These are phyloP conservation scores for Vulpes ferrilata DNA, from an alignment of 2,113 vertebrate species.

Conservation along the genomic window DNA sequence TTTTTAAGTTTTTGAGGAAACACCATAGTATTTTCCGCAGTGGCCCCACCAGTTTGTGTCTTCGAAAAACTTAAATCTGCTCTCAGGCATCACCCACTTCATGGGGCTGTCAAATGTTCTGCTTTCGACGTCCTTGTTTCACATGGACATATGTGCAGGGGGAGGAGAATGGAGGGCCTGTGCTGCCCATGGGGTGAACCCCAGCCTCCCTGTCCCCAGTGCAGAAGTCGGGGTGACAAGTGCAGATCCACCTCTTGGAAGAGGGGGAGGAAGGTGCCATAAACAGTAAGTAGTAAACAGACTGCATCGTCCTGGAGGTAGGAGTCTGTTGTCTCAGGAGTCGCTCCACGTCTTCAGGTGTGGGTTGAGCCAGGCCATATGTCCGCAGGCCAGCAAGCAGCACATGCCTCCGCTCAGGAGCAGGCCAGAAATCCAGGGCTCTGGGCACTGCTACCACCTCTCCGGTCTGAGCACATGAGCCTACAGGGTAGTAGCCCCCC, in stretches of 20 bases:
- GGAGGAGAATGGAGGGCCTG: not conserved
- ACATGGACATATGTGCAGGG: rapidly evolving
- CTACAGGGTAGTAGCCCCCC: rapidly evolving
- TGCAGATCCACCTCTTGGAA: not conserved
- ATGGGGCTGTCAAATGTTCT: too few relatives aligned
- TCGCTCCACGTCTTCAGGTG: rapidly evolving
- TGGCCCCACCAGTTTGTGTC: not conserved
- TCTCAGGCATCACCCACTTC: not conserved
- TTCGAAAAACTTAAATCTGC: not conserved
- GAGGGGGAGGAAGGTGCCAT: not conserved
- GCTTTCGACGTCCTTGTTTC: not conserved
- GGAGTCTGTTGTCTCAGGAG: not conserved
- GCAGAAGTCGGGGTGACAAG: not conserved
- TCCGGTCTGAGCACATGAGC: not conserved
- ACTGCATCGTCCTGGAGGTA: not conserved
- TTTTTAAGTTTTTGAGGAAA: not conserved
- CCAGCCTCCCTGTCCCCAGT: not conserved
- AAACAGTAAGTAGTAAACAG: not conserved
- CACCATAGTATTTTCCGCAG: not conserved
- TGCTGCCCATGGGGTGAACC: rapidly evolving
- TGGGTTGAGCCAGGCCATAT: rapidly evolving
- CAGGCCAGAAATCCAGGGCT: not conserved
- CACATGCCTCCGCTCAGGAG: not conserved
- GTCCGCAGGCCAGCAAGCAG: too few relatives aligned
- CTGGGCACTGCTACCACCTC: not conserved